A percentile compares a stretch with the other conserved stretches of the same genome.
Conservation (phyloP, 2,113 vertebrate genomes). For the Grallaria varia region DNA sequence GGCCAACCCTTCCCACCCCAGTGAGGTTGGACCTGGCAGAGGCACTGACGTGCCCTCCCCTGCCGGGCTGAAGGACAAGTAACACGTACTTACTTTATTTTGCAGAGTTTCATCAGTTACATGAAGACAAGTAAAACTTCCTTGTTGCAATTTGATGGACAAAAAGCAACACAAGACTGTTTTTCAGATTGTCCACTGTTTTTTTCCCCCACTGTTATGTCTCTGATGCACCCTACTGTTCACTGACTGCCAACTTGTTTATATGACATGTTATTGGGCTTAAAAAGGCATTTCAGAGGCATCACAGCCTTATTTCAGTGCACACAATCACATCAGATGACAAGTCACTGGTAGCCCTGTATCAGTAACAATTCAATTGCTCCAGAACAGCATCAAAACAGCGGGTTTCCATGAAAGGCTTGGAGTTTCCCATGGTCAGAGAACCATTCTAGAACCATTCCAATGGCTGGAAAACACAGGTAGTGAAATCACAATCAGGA, state of each 20-base stretch:
- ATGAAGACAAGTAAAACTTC: background rate
- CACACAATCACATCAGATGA: background rate
- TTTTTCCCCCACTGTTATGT: background rate
- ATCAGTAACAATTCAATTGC: background rate
- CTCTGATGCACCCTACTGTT: background rate
- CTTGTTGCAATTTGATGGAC: background rate
- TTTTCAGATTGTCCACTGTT: background rate
- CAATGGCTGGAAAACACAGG: background rate
- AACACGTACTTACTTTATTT: background rate
- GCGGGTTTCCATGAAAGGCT: background rate
- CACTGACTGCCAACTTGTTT: background rate
- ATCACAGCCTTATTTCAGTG: background rate
- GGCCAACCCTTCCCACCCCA: background rate
- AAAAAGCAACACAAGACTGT: background rate
- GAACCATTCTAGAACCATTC: no score
- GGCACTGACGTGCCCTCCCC: background rate
- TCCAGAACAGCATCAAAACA: background rate
- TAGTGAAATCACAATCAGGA: background rate
- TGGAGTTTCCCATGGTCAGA: background rate
- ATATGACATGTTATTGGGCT: background rate
- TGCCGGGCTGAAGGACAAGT: background rate
- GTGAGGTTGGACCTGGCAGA: background rate
- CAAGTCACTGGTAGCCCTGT: background rate
- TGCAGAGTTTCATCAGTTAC: background rate
- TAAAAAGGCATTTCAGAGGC: background rate